Evolutionary conservation across 1,140 invertebrate species (phyloP), one percentile per base, ranked within the genome.

Genomic region (Formica exsecta): DNA sequence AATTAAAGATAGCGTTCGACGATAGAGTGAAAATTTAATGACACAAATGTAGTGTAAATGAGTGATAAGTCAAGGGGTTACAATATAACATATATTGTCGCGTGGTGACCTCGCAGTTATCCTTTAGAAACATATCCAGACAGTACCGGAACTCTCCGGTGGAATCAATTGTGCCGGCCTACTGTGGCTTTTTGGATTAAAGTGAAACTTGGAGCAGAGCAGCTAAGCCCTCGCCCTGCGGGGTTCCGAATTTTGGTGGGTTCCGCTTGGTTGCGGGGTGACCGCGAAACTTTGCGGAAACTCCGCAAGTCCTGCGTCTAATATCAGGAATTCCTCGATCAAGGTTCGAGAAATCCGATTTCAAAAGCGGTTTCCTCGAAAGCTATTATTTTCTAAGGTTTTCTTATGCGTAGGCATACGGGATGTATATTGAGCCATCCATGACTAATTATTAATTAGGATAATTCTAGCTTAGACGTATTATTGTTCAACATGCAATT

Each of bases 151-250:
- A 87, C 74, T 68, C 74, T 68, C 87, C 91, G 89, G 93, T 86
- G 87, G 87, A 94, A 95, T 95, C 94, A 95, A 95, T 95, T 95
- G 93, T 91, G 61, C 74, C 91, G 90, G 94, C 93, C 94, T 95
- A 95, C 71, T 81, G 92, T 92, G 94, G 95, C 94, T 95, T 95
- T 95, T 92, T 92, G 94, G 94, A 95, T 95, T 95, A 95, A 95
- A 95, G 90, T 89, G 91, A 95, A 95, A 95, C 94, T 95, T 95
- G 92, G 91, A 93, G 89, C 92, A 85, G 48, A 51, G 79, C 51
- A 64, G 92, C 91, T 95, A 94, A 95, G 93, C 93, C 91, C 90
- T 90, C 86, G 62, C 90, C 85, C 92, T 91, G 88, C 87, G 87
- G 90, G 87, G 93, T 90, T 88, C 89, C 85, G 92, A 94, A 94